A percentile compares a stretch with the other conserved stretches of the same genome.
Conservation (phyloP, 2,888 invertebrate genomes). For the Nudaria mundana region DNA sequence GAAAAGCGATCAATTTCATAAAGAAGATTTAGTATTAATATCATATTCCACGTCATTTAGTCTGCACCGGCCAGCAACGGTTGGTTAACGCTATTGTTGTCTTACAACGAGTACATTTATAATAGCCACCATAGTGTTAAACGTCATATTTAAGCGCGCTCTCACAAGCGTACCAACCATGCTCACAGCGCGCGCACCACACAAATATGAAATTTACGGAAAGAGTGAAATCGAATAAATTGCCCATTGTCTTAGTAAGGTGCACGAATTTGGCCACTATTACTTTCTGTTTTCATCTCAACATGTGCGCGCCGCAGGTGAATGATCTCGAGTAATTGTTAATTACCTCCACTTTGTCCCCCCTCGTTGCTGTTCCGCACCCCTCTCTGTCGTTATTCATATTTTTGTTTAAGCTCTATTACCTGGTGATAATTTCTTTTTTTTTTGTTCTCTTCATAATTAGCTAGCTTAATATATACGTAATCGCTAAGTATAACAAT, state of each 20-base stretch:
- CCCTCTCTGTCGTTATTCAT: conserved; percentile 18
- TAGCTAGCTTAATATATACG: conserved; percentile 27
- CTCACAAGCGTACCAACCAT: conserved; percentile 28
- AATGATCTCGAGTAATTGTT: conserved; percentile 44
- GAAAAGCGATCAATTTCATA: too few species aligned
- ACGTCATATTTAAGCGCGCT: conserved; percentile 32
- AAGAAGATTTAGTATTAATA: too few species aligned
- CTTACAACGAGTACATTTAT: conserved; percentile 10
- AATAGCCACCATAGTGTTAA: conserved; percentile 18
- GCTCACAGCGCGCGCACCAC: conserved; percentile 30
- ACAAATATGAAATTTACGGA: conserved; percentile 72
- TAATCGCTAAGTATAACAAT: conserved; percentile 17
- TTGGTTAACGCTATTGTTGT: conserved; percentile 4
- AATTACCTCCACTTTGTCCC: conserved; percentile 33
- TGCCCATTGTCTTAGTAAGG: conserved; percentile 70
- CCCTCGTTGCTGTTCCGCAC: background rate
- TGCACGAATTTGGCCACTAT: conserved; percentile 71
- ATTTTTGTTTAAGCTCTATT: conserved; percentile 26
- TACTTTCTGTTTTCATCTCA: conserved; percentile 73
- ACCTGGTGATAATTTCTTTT: conserved; percentile 21
- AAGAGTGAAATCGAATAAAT: conserved; percentile 79
- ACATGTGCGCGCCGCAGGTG: conserved; percentile 52
- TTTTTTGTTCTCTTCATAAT: conserved; percentile 20
- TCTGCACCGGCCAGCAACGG: background rate
- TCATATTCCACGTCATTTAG: too few species aligned